These are phyloP conservation scores for Echinops telfairi DNA, from an alignment of 2,113 vertebrate species.

Conservation along the genomic window DNA sequence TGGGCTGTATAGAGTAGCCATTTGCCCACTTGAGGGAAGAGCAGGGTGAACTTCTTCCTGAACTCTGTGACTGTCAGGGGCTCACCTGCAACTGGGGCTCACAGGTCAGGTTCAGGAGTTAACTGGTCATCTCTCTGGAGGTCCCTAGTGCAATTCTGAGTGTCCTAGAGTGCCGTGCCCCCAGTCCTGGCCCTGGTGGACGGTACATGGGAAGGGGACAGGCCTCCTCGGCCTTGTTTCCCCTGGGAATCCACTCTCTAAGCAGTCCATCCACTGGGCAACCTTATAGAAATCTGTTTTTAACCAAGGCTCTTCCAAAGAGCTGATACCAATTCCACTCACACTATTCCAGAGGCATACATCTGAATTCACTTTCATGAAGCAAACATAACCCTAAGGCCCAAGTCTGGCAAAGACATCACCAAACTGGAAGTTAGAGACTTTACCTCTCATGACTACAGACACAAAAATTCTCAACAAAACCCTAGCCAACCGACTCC, in stretches of 20 bases:
- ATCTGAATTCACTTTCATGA: too few species aligned
- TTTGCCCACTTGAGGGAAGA: accelerated
- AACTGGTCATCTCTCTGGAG: background rate
- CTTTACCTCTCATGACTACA: too few species aligned
- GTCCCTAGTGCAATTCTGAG: background rate
- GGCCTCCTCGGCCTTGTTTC: background rate
- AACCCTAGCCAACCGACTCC: too few species aligned
- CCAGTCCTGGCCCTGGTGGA: background rate
- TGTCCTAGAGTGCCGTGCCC: background rate
- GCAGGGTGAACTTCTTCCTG: background rate
- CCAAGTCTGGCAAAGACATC: too few species aligned
- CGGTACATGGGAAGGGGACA: background rate
- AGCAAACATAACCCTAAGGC: too few species aligned
- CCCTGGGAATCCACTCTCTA: background rate
- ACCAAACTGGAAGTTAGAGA: too few species aligned
- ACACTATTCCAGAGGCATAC: too few species aligned
- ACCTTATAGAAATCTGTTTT: background rate
- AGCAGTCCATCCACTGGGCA: background rate
- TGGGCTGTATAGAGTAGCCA: background rate
- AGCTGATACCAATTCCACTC: too few species aligned
- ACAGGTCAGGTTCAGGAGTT: background rate
- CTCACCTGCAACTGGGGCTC: background rate
- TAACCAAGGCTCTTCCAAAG: background rate
- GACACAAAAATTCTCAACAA: too few species aligned
- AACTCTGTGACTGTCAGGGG: background rate